Evolutionary conservation across 2,113 vertebrate species (phyloP).

Genomic region (Tetrax tetrax): DNA sequence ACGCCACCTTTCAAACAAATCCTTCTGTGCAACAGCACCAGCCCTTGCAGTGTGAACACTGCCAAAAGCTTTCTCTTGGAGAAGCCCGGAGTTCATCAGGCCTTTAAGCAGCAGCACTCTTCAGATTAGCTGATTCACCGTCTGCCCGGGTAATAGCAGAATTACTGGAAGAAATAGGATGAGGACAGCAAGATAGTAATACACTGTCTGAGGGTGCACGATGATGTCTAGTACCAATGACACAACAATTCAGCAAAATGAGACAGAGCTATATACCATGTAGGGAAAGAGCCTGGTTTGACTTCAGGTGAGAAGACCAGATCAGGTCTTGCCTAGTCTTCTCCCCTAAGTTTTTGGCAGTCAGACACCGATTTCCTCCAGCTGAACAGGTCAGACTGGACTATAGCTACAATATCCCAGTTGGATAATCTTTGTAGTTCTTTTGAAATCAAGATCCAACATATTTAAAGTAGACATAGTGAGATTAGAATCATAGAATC

Average conservation of each 20-base stretch:
- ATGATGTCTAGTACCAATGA: background rate
- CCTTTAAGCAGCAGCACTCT: background rate
- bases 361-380: background rate
- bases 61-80: background rate
- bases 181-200: background rate
- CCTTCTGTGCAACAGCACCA: conserved; percentile 3
- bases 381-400: background rate
- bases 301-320: background rate
- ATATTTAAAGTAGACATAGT: background rate
- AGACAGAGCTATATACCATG: background rate
- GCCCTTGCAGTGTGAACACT: background rate
- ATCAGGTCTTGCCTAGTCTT: background rate
- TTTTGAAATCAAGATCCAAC: background rate
- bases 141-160: background rate
- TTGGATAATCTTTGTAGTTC: background rate
- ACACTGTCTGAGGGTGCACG: rapidly evolving
- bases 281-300: background rate
- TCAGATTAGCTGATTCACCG: background rate
- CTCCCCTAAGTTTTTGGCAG: background rate
- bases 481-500: background rate
- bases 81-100: background rate
- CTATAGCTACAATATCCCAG: background rate
- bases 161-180: background rate
- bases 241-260: background rate
- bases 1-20: conserved; percentile 36